Conservation (phyloP, 2,888 invertebrate genomes). For the Bombylius major region DNA sequence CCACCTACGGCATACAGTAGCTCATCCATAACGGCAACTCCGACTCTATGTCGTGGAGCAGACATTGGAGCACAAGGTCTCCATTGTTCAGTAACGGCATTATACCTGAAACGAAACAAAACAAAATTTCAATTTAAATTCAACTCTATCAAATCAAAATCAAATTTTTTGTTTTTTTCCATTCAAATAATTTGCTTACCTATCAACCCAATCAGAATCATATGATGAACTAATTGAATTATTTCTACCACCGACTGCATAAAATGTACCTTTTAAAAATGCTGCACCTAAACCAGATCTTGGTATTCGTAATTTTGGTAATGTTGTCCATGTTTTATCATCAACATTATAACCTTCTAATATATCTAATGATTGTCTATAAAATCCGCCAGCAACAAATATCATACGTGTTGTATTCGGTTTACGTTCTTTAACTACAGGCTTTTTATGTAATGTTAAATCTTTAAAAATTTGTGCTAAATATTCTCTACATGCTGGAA, state of each 20-base stretch:
- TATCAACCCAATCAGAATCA: slow-evolving; percentile 78
- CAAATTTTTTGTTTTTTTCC: too few relatives aligned
- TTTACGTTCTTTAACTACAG: slow-evolving; percentile 70
- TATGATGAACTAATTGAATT: slow-evolving; percentile 80
- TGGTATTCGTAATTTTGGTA: slow-evolving; percentile 74
- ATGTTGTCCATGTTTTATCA: slow-evolving; percentile 69
- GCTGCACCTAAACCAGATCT: slow-evolving; percentile 79
- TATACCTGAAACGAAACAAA: slow-evolving; percentile 44
- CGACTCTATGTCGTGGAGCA: slow-evolving; percentile 73
- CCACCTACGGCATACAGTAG: slow-evolving; percentile 86
- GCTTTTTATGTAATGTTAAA: slow-evolving; percentile 75
- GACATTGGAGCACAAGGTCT: slow-evolving; percentile 78
- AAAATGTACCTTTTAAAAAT: slow-evolving; percentile 76
- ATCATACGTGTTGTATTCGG: slow-evolving; percentile 83
- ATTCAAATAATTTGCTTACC: slow-evolving; percentile 3
- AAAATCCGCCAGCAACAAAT: slow-evolving; percentile 85
- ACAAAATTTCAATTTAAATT: neutral
- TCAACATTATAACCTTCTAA: slow-evolving; percentile 82
- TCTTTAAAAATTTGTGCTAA: slow-evolving; percentile 83
- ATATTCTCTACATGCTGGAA: slow-evolving; percentile 81
- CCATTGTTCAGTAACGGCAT: slow-evolving; percentile 78
- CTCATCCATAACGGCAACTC: slow-evolving; percentile 90
- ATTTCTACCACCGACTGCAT: slow-evolving; percentile 85
- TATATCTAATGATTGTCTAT: slow-evolving; percentile 70
- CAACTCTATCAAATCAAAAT: neutral